Evolutionary conservation across 1,140 invertebrate genomes (phyloP).

Genomic region (Neotoxoptera formosana): DNA sequence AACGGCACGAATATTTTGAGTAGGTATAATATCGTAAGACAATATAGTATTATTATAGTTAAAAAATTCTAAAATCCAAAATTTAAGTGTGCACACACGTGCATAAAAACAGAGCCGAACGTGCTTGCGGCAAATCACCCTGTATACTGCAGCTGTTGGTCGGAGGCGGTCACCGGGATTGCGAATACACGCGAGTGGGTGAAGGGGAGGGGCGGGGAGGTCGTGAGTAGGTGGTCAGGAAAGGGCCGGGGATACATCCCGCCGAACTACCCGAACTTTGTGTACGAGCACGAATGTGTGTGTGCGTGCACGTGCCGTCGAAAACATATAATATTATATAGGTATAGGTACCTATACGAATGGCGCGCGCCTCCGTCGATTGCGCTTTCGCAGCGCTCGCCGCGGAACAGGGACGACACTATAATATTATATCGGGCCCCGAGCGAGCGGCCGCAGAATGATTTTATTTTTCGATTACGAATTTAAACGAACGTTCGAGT

Average conservation of each 20-base stretch:
- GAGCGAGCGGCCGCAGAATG: not conserved
- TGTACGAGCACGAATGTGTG: not conserved
- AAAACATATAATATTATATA: not conserved
- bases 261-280: not conserved
- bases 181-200: not conserved
- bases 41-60: not conserved
- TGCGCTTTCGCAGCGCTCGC: not conserved
- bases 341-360: not conserved
- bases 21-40: too few species aligned
- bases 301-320: not conserved
- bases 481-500: not conserved
- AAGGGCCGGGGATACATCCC: not conserved
- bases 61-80: not conserved
- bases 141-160: not conserved
- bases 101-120: not conserved
- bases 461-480: not conserved
- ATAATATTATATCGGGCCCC: not conserved
- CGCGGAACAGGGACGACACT: slow-evolving; percentile 9
- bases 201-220: too few species aligned
- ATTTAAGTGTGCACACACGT: not conserved
- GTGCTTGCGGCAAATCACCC: not conserved
- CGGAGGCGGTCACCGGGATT: not conserved
- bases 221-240: not conserved
- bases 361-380: not conserved
- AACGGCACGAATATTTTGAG: not conserved